Percentiles rank a stretch among this genome's conserved stretches.
These are phyloP conservation scores for Delichon dasypus DNA, from an alignment of 2,797 vertebrate genomes.

Conservation along the genomic window DNA sequence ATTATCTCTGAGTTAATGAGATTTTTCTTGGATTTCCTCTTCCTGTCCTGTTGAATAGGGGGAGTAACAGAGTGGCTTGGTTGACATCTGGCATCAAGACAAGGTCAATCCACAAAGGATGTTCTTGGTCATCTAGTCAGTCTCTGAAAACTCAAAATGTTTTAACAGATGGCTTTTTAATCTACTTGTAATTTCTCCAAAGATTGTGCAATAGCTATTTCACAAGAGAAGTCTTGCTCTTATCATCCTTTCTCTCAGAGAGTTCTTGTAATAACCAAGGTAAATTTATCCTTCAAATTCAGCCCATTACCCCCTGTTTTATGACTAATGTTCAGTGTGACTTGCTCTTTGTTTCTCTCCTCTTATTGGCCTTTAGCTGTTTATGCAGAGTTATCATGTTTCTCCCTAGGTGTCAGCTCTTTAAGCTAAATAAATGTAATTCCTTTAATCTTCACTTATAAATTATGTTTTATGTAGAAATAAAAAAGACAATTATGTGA, in stretches of 20 bases:
- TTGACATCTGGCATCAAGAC: background rate
- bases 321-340: background rate
- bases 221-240: background rate
- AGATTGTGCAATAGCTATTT: background rate
- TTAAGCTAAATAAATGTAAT: background rate
- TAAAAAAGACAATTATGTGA: background rate
- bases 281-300: slow-evolving; percentile 11
- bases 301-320: background rate
- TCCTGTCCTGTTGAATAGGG: accelerated
- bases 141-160: background rate
- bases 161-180: background rate
- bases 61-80: background rate
- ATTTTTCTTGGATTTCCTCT: background rate
- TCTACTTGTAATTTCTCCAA: background rate
- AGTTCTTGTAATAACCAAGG: background rate
- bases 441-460: background rate
- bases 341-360: background rate
- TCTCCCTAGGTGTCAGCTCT: background rate
- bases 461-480: background rate
- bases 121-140: background rate
- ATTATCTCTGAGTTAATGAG: background rate
- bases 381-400: background rate
- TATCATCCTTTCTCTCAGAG: background rate
- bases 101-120: background rate
- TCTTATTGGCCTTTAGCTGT: background rate